These are phyloP conservation scores for Cynopterus sphinx DNA, from an alignment of 2,797 vertebrate species.

Conservation along the genomic window DNA sequence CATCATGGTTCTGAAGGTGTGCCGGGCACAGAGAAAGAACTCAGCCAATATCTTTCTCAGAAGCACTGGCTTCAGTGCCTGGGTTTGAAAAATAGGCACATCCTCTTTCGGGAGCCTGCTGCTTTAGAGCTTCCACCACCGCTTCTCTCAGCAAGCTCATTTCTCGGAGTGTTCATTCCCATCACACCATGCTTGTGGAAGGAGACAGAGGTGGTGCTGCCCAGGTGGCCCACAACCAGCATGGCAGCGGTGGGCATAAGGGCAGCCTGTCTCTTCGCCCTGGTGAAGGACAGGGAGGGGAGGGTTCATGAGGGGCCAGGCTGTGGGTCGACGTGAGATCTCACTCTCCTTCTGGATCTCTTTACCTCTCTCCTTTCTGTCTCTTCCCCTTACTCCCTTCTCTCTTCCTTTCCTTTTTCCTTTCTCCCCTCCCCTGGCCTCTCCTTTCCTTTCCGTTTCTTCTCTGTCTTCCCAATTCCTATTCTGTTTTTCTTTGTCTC, in stretches of 20 bases:
- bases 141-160: not conserved
- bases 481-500: too few relatives aligned
- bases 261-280: not conserved
- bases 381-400: not conserved
- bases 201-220: not conserved
- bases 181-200: fast-evolving
- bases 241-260: not conserved
- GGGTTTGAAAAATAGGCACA: fast-evolving
- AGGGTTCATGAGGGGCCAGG: not conserved
- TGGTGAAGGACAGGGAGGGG: not conserved
- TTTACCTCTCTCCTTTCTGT: not conserved
- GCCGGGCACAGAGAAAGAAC: not conserved
- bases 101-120: fast-evolving
- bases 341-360: too few relatives aligned
- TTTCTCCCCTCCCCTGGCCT: too few relatives aligned
- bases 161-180: not conserved
- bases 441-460: too few relatives aligned
- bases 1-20: fast-evolving
- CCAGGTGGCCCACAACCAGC: not conserved
- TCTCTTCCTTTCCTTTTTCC: not conserved
- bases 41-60: not conserved
- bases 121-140: fast-evolving
- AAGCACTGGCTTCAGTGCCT: not conserved
- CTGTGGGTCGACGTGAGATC: not conserved
- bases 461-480: too few relatives aligned